Base-by-base conservation (phyloP, 2,888 invertebrate genomes). In the Coelinius sp. region DNA sequence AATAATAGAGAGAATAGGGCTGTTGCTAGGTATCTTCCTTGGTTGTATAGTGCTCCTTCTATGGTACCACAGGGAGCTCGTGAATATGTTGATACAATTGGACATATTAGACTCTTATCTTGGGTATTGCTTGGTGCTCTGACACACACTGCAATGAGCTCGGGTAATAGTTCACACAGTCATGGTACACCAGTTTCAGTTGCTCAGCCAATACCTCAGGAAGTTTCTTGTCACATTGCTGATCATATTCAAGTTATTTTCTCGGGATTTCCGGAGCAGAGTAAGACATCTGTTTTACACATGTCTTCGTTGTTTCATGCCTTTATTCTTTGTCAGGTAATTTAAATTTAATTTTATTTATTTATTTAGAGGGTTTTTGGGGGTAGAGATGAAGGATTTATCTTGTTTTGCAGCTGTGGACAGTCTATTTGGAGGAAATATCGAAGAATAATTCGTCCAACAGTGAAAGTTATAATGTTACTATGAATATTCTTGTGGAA, bases 271-370 rank as follows among this genome's bases (percentile, higher is more conserved):
- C 97, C 97, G 35, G 99, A 99, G 85, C 97, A 97, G 84, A 94
- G 94, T 0, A 97, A 97, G 89, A 92, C 95, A 1, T 96, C 96
- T 0, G 95, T 96, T 4, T 91, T 95, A 68, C 97, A 99, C 84
- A 97, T 98, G 97, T 96, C 96, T 66, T 97, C 98, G 0, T 89
- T 99, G 66, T 98, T 97, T 88, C 97, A 98, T 88, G 97, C 98
- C 2, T 99, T 99, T 88, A 95, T 98, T 74, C 91, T 99, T 63
- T 99, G 99, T 85, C 99, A 99, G 90, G 93, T 93, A 89, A 84
- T 12, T 35, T 10, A 10, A 8, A n/a, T n/a, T n/a, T n/a, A n/a
- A n/a, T 4, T 25, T 2, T 22, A 59, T 17, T 10, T 63, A 20
- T 2, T 17, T n/a, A n/a, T n/a, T n/a, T n/a, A n/a, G n/a, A n/a